phyloP scores from a whole-genome alignment of 1,140 invertebrate species.

The Dryas iulia region DNA sequence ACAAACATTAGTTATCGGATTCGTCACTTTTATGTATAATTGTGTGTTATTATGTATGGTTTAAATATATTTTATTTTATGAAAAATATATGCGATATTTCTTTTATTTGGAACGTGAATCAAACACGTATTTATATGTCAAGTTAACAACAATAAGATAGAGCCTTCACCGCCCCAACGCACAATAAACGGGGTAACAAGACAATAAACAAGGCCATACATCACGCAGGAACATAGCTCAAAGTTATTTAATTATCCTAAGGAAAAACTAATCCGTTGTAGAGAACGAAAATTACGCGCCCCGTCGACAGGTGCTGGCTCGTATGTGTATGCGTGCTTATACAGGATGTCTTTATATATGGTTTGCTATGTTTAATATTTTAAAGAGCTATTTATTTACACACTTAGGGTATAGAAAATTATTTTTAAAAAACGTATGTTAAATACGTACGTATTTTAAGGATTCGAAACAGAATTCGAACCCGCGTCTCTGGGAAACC shows the following conservation, averaged over 20 bases:
- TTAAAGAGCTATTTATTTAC: background rate
- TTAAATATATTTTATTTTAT: no score
- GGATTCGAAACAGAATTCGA: no score
- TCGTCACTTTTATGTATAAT: no score
- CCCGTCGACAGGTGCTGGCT: conserved; percentile 56
- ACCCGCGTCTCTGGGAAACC: no score
- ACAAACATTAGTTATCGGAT: no score
- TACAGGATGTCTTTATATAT: conserved; percentile 45
- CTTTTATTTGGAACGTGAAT: background rate
- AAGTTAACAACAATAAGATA: conserved; percentile 35
- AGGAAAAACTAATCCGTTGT: conserved; percentile 77
- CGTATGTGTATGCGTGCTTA: conserved; percentile 48
- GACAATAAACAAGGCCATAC: conserved; percentile 75
- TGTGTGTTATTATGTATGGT: no score
- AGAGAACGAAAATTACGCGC: conserved; percentile 71
- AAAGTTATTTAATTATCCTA: conserved; percentile 79
- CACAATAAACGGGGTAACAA: conserved; percentile 44
- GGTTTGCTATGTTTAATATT: background rate
- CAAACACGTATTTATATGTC: background rate
- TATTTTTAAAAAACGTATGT: no score
- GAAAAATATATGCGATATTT: no score
- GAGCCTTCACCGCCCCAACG: conserved; percentile 42
- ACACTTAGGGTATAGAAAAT: no score
- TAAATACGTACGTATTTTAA: no score
- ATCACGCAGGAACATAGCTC: conserved; percentile 73